Base-by-base conservation (phyloP, 2,797 vertebrate genomes). In the Sebastolobus alascanus region DNA sequence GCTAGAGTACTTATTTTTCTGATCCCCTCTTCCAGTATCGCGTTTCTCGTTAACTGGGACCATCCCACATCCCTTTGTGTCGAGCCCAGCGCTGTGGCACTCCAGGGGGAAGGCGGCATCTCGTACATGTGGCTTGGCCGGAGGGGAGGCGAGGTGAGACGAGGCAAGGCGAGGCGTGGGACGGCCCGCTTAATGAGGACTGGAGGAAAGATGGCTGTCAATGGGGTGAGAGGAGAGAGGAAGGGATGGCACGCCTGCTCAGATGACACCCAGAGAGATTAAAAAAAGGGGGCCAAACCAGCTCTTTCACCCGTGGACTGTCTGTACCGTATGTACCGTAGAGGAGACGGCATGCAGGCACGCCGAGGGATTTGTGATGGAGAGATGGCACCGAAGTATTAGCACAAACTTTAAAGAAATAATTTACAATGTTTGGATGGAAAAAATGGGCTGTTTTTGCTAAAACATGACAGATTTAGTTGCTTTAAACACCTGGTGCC, bases 1-100 rank as follows among this genome's bases (percentile, higher is more conserved):
- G 94, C 91, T 94, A 89, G 90, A 96, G 83, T 89, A 94, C 93
- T 96, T 94, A 92, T 89, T 93, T 88, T 86, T 89, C 86, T 82
- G 75, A 90, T 93, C 87, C 88, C 87, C 84, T 90, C 83, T 90
- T 90, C 92, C 77, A 73, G 91, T 89, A 92, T 94, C 73, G 13
- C 68, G 76, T 95, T 92, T 93, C 91, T 91, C 77, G 66, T 93
- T 93, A 94, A 92, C 84, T 77, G 69, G 73, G 83, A 89, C 81
- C 84, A 64, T 90, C 90, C 86, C 80, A 82, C 79, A 60, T 84
- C 88, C 85, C 80, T 86, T 86, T 87, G 89, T 89, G 83, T 82
- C 27, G 38, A 43, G 83, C 73, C 78, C 79, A 68, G 85, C 12
- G 37, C 87, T 70, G 84, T 82, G 86, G 85, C 85, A 85, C 83